Conservation (phyloP, 2,113 vertebrate species). For the Tichodroma muraria region DNA sequence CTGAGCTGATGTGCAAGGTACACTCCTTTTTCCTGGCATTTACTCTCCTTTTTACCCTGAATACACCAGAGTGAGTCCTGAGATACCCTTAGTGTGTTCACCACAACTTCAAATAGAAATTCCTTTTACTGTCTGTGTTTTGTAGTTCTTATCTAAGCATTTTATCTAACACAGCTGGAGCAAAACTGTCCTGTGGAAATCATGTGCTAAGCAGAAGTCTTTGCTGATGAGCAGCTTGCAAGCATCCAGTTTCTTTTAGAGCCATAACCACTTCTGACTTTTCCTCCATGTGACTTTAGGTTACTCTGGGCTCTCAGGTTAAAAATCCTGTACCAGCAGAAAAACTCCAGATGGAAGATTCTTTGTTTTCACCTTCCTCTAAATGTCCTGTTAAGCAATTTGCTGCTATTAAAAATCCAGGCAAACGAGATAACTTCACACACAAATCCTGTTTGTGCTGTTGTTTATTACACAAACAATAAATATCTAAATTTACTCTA, state of each 20-base stretch:
- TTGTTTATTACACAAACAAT: too few relatives aligned
- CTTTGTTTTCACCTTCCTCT: conserved; percentile 32
- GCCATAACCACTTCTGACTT: not conserved
- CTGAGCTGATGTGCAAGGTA: not conserved
- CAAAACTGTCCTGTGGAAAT: not conserved
- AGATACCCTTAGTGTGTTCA: not conserved
- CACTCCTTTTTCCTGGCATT: not conserved
- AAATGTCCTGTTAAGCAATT: not conserved
- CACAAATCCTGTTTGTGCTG: conserved; percentile 37
- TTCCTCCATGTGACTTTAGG: not conserved
- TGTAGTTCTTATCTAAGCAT: not conserved
- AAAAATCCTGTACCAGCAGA: not conserved
- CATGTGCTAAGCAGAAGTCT: not conserved
- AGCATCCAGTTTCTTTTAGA: not conserved
- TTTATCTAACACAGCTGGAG: not conserved
- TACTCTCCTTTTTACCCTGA: not conserved
- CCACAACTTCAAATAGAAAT: not conserved
- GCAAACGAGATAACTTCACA: not conserved
- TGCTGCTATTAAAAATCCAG: conserved; percentile 1
- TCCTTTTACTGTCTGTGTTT: not conserved
- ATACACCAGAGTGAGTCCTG: not conserved
- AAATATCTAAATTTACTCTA: too few relatives aligned
- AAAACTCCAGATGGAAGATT: not conserved
- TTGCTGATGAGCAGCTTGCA: not conserved
- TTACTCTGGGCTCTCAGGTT: not conserved